phyloP scores from a whole-genome alignment of 2,888 invertebrate genomes.

The Cephus sareptanus region DNA sequence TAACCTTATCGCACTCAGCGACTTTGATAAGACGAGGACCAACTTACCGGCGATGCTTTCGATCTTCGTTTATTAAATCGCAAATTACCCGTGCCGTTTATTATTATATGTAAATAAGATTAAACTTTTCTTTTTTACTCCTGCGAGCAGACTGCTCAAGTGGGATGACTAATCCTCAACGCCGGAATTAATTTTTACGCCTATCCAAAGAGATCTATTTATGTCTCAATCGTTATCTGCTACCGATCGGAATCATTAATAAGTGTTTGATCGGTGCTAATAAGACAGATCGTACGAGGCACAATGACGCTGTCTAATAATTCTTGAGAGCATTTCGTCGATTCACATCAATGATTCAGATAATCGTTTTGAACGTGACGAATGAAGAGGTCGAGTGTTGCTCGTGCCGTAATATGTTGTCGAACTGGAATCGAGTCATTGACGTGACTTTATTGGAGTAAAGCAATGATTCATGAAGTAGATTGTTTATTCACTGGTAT shows the following conservation, averaged over 20 bases:
- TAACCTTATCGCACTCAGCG: conserved; percentile 33
- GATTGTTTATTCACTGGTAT: not conserved
- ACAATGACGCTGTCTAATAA: not conserved
- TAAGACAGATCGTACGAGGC: conserved; percentile 16
- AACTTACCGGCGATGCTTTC: not conserved
- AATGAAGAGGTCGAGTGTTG: not conserved
- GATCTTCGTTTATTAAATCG: not conserved
- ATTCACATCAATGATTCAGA: conserved; percentile 9
- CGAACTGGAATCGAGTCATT: not conserved
- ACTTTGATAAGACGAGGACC: conserved; percentile 32
- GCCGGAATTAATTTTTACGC: not conserved
- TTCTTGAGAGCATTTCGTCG: not conserved
- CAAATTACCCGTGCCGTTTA: conserved; percentile 5
- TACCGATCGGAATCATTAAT: conserved; percentile 38
- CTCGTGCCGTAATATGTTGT: not conserved
- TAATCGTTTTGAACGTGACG: conserved; percentile 17
- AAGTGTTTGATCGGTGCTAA: conserved; percentile 35
- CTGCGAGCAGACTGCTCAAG: not conserved
- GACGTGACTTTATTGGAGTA: not conserved
- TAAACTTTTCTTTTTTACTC: not conserved
- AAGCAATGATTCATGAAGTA: not conserved
- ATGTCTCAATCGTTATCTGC: conserved; percentile 38
- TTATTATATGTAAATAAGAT: conserved; percentile 10
- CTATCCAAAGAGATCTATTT: conserved; percentile 10
- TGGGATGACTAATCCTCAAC: not conserved